Base-by-base conservation (phyloP, 2,888 invertebrate species). In the Panorpa germanica region DNA sequence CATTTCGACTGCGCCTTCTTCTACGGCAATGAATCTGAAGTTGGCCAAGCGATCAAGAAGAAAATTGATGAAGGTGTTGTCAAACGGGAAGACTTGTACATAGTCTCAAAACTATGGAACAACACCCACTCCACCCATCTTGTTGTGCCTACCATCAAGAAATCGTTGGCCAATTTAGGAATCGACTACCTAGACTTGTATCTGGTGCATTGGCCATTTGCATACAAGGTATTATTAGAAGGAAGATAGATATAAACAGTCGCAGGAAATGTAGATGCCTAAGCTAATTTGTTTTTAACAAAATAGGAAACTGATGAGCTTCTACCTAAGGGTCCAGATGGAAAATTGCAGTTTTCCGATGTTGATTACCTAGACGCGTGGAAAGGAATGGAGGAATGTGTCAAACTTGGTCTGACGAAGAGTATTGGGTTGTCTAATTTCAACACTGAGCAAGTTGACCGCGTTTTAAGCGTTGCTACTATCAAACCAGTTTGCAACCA, bases 371-470 rank as follows among this genome's bases (percentile, higher is more conserved):
- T 74, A n/a, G 82, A 75, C 43, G 72, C 75, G 0, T 77, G 75
- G 71, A 52, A 60, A 43, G 80, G 65, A 5, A 68, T 85, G 72
- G 78, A 80, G 46, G 65, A 75, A 29, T 69, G 70, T 20, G 64
- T 66, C 21, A 50, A 59, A 8, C 42, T 59, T 23, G 75, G 75
- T 0, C 50, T 77, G 8, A 51, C 66, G 0, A 67, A 61, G 40
- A 70, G 70, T 19, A 78, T 83, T 35, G 83, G 83, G 1, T 47
- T 83, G 1, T 80, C 80, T 23, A 83, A 85, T 50, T 83, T 82
- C 46, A 81, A 77, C 45, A 57, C 54, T 9, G 49, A 65, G 16
- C 82, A 85, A 47, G 54, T 81, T 4, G 59, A 67, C 29, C 55
- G 72, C 8, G 38, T 83, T 3, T 37, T 76, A 9, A 55, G 59